Percentiles rank a stretch among this genome's conserved stretches.
Conservation (phyloP, 1,140 invertebrate genomes). For the Zaprionus camerounensis region DNA sequence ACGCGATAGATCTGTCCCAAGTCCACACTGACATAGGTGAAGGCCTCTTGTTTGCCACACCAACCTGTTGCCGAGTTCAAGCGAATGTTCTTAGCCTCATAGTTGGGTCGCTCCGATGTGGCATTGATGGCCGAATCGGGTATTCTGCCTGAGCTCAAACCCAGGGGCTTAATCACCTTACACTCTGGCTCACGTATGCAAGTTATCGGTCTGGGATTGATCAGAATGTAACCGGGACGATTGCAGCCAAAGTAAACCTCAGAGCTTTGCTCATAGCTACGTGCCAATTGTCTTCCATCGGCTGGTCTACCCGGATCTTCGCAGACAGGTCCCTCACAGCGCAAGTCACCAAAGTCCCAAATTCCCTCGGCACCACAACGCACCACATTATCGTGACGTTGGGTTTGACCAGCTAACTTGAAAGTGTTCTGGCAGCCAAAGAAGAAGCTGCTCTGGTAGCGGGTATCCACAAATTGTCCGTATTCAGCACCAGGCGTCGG, state of each 20-base stretch:
- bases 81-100: conserved; percentile 95
- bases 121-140: conserved; percentile 98
- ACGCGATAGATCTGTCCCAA: conserved; percentile 95
- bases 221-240: conserved; percentile 96
- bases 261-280: conserved; percentile 96
- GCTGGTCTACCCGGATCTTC: conserved; percentile 96
- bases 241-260: conserved; percentile 96
- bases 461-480: conserved; percentile 93
- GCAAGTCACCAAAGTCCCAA: conserved; percentile 98
- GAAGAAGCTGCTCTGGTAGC: conserved; percentile 96
- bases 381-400: conserved; percentile 95
- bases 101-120: conserved; percentile 95
- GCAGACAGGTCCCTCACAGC: conserved; percentile 98
- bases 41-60: conserved; percentile 97
- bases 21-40: conserved; percentile 97
- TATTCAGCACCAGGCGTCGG: conserved; percentile 97
- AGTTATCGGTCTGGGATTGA: conserved; percentile 94
- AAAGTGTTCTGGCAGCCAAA: conserved; percentile 99
- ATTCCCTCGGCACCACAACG: conserved; percentile 95
- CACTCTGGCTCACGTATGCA: conserved; percentile 97
- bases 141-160: conserved; percentile 95
- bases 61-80: conserved; percentile 97
- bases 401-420: conserved; percentile 96
- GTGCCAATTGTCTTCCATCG: conserved; percentile 94
- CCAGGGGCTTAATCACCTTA: conserved; percentile 95